Base-by-base conservation (phyloP, 2,113 vertebrate species). In the Menidia beryllina region DNA sequence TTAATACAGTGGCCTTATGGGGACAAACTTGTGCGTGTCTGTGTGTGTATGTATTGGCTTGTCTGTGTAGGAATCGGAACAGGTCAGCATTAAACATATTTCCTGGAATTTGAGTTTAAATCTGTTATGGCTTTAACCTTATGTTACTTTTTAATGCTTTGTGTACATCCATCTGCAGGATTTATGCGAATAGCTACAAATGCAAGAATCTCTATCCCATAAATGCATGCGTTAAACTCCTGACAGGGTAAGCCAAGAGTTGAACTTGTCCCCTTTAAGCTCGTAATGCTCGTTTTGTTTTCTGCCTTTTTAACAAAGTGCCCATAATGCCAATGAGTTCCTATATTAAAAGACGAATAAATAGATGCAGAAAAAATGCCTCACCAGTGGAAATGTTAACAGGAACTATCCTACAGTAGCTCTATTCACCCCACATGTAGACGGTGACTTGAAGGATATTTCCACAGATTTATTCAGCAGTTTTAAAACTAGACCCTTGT, bases 61-160 rank as follows among this genome's bases (percentile, higher is more conserved):
- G n/a, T 26, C 6, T n/a, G 39, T n/a, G 23, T 4, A 10, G 1
- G 58, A 4, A 48, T 23, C 4, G 21, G 1, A 36, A 51, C 47
- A 5, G 14, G 34, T 19, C 25, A 58, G 26, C 53, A 69, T 30
- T 11, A 19, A 17, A 10, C 11, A 12, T 15, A 19, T 49, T 58
- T 51, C 34, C 26, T 47, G 21, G 51, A 58, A 23, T 52, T 51
- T 54, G 69, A 45, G 5, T 27, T 34, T 34, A 53, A 61, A 53
- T 45, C 68, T 45, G 36, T 52, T 23, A 11, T n/a, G 21, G 2
- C 38, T 52, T 43, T 23, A 52, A 34, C 25, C 57, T 34, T 41
- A 6, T 15, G 8, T 54, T 12, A 30, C 30, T 30, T 30, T 30
- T 30, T 39, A 38, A 57, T 38, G 20, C 17, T 36, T n/a, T 47